phyloP scores from a whole-genome alignment of 2,888 invertebrate genomes.

The Thymelicus sylvestris region DNA sequence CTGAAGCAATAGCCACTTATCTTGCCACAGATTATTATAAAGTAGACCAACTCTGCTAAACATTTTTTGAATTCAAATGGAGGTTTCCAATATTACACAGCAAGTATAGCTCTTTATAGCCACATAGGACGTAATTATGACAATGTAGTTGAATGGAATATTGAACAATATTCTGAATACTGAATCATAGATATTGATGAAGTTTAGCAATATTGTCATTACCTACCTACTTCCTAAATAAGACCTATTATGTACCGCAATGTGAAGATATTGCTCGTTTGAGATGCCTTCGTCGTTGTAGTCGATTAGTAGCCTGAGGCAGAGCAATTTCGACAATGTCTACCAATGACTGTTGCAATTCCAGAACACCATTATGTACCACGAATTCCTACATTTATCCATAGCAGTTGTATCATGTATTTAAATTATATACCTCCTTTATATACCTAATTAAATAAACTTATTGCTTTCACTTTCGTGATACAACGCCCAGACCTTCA shows the following conservation, averaged over 20 bases:
- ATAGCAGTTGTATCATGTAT: too few species aligned
- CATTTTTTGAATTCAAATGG: neutral
- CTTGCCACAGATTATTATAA: neutral
- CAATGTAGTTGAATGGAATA: neutral
- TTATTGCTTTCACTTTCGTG: constrained; percentile 9
- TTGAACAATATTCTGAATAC: neutral
- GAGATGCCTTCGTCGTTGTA: neutral
- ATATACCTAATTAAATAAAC: constrained; percentile 11
- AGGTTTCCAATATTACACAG: neutral
- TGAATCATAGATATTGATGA: neutral
- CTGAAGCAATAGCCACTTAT: neutral
- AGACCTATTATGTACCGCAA: neutral
- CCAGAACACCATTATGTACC: neutral
- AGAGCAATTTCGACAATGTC: constrained; percentile 4
- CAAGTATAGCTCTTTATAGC: too few species aligned
- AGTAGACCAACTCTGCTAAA: neutral
- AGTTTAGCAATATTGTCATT: neutral
- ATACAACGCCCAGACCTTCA: constrained; percentile 15
- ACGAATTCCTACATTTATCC: too few species aligned
- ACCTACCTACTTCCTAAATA: neutral
- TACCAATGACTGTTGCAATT: neutral
- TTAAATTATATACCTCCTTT: neutral
- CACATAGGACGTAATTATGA: neutral
- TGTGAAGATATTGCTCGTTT: constrained; percentile 11
- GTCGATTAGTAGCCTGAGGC: neutral